phyloP scores from a whole-genome alignment of 2,888 invertebrate genomes.

The Hoplodrina blanda region DNA sequence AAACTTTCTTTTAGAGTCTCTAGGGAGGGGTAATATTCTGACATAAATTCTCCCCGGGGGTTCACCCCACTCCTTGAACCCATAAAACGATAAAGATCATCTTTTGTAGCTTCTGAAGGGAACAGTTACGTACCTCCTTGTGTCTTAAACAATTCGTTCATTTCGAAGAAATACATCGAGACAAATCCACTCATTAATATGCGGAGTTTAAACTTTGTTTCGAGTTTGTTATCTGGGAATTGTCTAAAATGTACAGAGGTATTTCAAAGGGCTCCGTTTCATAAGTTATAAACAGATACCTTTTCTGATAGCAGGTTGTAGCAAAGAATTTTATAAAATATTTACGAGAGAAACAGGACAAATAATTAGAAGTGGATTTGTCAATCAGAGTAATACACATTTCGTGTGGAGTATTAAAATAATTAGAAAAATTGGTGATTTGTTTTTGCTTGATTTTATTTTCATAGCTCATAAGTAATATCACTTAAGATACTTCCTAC shows the following conservation, averaged over 20 bases:
- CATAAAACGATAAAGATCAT: conserved; percentile 86
- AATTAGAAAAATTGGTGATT: conserved; percentile 7
- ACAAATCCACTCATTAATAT: conserved; percentile 72
- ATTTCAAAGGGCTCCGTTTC: conserved; percentile 53
- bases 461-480: background rate
- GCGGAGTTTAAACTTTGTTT: conserved; percentile 69
- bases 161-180: conserved; percentile 65
- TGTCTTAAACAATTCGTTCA: conserved; percentile 72
- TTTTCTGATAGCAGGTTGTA: conserved; percentile 43
- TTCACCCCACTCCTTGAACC: conserved; percentile 77
- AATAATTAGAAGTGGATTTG: conserved; percentile 48
- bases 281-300: conserved; percentile 60
- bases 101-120: conserved; percentile 78
- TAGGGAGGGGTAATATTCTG: conserved; percentile 77
- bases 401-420: conserved; percentile 9
- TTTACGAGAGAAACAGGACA: conserved; percentile 33
- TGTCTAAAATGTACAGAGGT: conserved; percentile 60
- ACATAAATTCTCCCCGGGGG: conserved; percentile 80
- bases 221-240: conserved; percentile 63
- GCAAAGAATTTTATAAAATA: conserved; percentile 54
- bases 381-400: conserved; percentile 24
- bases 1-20: conserved; percentile 84
- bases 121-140: conserved; percentile 67
- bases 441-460: conserved; percentile 17
- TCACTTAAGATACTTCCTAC: too few species aligned